phyloP scores from a whole-genome alignment of 2,797 vertebrate species.

The Pseudochromis fuscus region DNA sequence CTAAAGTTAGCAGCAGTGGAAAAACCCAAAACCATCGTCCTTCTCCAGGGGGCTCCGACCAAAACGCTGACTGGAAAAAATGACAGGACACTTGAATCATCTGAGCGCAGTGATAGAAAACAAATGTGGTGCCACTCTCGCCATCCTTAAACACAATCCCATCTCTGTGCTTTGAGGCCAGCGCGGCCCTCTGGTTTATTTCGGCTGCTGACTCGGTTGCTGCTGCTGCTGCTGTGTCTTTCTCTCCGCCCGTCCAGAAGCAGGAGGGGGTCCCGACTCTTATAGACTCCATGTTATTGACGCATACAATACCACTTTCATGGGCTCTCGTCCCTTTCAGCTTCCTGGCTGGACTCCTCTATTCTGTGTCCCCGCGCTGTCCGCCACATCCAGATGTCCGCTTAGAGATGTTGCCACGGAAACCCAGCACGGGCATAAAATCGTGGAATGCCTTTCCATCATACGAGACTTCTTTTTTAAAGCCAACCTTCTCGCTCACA shows the following conservation, averaged over 20 bases:
- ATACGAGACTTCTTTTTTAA: conserved; percentile 61
- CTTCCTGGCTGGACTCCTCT: conserved; percentile 81
- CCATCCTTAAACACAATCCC: conserved; percentile 72
- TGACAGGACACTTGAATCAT: conserved; percentile 84
- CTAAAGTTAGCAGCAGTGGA: conserved; percentile 81
- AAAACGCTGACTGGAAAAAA: conserved; percentile 81
- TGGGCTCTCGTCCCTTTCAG: conserved; percentile 79
- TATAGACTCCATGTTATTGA: conserved; percentile 73
- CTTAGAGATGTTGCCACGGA: conserved; percentile 75
- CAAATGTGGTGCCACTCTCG: conserved; percentile 75
- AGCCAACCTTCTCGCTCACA: conserved; percentile 53
- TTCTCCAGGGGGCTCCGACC: conserved; percentile 74
- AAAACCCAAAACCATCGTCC: conserved; percentile 73
- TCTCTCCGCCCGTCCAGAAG: conserved; percentile 51
- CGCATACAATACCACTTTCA: conserved; percentile 81
- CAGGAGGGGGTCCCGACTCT: conserved; percentile 60
- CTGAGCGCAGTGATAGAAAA: conserved; percentile 77
- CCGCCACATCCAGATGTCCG: conserved; percentile 81
- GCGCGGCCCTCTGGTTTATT: conserved; percentile 51
- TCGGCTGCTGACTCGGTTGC: conserved; percentile 43
- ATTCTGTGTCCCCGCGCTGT: conserved; percentile 71
- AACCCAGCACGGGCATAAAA: conserved; percentile 72
- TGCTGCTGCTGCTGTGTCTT: conserved; percentile 57
- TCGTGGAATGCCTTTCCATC: conserved; percentile 73
- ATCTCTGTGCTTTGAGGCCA: conserved; percentile 65